phyloP scores from a whole-genome alignment of 2,797 vertebrate species.

The Micromesistius poutassou region DNA sequence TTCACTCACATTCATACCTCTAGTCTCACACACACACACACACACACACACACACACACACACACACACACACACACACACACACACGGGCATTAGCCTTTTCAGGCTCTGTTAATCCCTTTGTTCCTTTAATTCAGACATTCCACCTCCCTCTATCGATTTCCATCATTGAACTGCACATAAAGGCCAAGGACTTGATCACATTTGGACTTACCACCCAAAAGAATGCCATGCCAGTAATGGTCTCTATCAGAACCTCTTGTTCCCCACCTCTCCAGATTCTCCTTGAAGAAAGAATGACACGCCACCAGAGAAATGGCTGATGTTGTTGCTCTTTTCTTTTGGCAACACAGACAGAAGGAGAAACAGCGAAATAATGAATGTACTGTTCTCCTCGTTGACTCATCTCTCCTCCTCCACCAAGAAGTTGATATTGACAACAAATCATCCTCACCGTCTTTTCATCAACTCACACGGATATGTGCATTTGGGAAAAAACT shows the following conservation, averaged over 20 bases:
- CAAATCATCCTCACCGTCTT: conserved; percentile 66
- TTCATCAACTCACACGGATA: conserved; percentile 52
- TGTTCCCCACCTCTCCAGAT: background rate
- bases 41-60: too few relatives aligned
- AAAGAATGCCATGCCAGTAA: background rate
- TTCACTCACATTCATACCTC: background rate
- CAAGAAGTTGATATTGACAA: conserved; percentile 35
- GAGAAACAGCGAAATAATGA: conserved; percentile 65
- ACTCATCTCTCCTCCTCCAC: conserved; percentile 32
- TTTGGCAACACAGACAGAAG: conserved; percentile 33
- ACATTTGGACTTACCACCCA: background rate
- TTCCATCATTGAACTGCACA: background rate
- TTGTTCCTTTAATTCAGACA: conserved; percentile 15
- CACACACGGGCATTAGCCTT: background rate
- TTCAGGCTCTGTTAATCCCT: conserved; percentile 9
- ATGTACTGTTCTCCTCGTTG: conserved; percentile 41
- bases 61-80: background rate
- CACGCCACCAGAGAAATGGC: conserved; percentile 56
- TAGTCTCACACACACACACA: background rate
- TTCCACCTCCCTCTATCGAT: background rate
- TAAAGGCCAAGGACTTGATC: background rate
- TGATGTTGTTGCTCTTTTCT: conserved; percentile 68
- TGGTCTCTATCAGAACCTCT: background rate
- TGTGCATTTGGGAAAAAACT: conserved; percentile 33
- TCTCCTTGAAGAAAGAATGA: conserved; percentile 50